Percentiles rank a stretch among this genome's conserved stretches.
phyloP scores from a whole-genome alignment of 2,888 invertebrate genomes.

The Podabrus alpinus region DNA sequence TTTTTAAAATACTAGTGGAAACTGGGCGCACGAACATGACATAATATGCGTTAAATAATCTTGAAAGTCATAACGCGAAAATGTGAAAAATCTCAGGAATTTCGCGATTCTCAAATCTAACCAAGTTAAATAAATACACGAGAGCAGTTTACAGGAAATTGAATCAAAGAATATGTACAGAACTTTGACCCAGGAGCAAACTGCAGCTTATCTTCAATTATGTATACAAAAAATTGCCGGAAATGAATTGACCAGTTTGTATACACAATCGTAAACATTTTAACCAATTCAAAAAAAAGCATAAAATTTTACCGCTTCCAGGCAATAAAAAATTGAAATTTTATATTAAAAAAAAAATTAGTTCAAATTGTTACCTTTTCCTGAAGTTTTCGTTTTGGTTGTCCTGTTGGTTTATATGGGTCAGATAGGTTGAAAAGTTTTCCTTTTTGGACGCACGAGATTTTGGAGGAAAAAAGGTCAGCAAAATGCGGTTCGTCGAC shows the following conservation, averaged over 20 bases:
- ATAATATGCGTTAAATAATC: neutral
- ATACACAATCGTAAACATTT: neutral
- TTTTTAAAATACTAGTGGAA: conserved; percentile 5
- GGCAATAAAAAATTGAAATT: neutral
- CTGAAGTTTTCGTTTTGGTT: neutral
- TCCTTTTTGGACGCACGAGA: neutral
- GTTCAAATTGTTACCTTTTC: neutral
- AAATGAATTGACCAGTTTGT: neutral
- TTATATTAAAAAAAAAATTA: neutral
- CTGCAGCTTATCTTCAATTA: neutral
- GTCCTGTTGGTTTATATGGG: neutral
- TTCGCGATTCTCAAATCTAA: neutral
- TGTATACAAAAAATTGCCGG: neutral
- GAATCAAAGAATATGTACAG: neutral
- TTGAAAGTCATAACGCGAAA: neutral
- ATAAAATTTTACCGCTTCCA: neutral
- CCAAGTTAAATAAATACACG: neutral
- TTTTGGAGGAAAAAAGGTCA: neutral
- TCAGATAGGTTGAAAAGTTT: too few relatives aligned
- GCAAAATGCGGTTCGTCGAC: neutral
- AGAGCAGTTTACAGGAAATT: neutral
- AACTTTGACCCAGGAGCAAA: neutral
- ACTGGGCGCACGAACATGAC: neutral
- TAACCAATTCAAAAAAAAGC: neutral
- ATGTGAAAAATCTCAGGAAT: neutral